A percentile compares a stretch with the other conserved stretches of the same genome.
These are phyloP conservation scores for Andrena praecox DNA, from an alignment of 2,888 invertebrate genomes.

Conservation along the genomic window DNA sequence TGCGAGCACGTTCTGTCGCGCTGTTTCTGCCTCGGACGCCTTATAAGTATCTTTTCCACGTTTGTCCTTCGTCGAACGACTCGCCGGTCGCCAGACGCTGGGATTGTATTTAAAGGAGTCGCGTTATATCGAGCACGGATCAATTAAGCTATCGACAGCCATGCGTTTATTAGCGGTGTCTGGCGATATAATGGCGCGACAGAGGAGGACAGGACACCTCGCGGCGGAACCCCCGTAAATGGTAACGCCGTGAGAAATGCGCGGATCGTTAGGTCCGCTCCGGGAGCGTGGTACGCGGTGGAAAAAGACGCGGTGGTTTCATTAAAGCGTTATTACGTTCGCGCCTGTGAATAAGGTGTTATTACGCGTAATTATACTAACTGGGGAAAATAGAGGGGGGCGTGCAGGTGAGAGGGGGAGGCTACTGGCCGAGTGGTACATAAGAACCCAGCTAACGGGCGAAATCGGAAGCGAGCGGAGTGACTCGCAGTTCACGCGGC, in stretches of 20 bases:
- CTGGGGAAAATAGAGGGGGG: slow-evolving; percentile 43
- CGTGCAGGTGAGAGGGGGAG: slow-evolving; percentile 20
- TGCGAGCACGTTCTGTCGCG: not conserved
- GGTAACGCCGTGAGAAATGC: slow-evolving; percentile 61
- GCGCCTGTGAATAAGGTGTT: slow-evolving; percentile 65
- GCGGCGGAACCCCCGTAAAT: slow-evolving; percentile 49
- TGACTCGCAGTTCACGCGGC: slow-evolving; percentile 64
- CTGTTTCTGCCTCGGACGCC: not conserved
- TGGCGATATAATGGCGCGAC: slow-evolving; percentile 40
- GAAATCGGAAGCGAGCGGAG: slow-evolving; percentile 45
- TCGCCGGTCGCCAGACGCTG: not conserved
- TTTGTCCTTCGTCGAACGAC: not conserved
- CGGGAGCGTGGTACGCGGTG: slow-evolving; percentile 21
- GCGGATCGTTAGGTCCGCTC: slow-evolving; percentile 54
- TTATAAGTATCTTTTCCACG: slow-evolving; percentile 15
- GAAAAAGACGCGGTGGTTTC: slow-evolving; percentile 57
- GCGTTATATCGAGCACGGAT: not conserved
- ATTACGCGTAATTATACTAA: slow-evolving; percentile 67
- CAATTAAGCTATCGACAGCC: slow-evolving; percentile 25
- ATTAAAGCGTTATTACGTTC: slow-evolving; percentile 70
- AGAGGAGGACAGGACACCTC: not conserved
- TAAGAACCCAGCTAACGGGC: slow-evolving; percentile 31
- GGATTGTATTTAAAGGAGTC: not conserved
- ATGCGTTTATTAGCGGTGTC: slow-evolving; percentile 34
- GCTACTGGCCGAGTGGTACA: slow-evolving; percentile 28